Evolutionary conservation across 2,888 invertebrate species (phyloP).

Genomic region (Sminthurides aquaticus): DNA sequence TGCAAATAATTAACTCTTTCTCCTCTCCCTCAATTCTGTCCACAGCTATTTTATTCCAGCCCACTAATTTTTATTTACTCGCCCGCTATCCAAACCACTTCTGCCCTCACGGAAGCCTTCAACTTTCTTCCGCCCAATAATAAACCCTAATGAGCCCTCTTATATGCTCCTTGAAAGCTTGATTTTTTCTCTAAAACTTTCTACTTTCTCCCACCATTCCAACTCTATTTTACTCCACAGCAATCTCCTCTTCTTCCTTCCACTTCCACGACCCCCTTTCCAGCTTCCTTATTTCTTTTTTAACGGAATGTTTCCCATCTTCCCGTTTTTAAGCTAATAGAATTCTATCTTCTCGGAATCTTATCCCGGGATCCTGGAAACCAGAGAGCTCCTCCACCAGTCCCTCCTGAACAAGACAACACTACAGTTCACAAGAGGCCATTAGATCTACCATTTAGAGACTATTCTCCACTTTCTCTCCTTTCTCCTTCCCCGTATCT

Average conservation of each 20-base stretch:
- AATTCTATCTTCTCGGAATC: background rate
- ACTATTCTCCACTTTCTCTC: background rate
- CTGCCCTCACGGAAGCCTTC: background rate
- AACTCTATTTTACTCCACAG: background rate
- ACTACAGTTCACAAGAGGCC: background rate
- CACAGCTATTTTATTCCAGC: background rate
- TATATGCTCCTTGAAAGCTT: no score
- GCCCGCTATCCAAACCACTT: background rate
- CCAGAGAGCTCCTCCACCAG: no score
- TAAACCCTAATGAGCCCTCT: no score
- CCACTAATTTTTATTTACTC: background rate
- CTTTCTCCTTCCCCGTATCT: background rate
- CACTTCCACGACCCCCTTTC: background rate
- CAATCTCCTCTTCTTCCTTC: background rate
- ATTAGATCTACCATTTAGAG: background rate
- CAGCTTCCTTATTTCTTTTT: background rate
- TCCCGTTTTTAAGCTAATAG: background rate
- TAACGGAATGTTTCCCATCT: no score
- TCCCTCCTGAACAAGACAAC: background rate
- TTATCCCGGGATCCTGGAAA: background rate
- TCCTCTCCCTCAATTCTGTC: background rate
- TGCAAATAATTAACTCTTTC: background rate
- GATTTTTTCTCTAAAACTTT: background rate
- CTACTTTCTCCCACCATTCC: background rate
- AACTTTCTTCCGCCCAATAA: background rate